phyloP scores from a whole-genome alignment of 2,888 invertebrate genomes.

The Acheta domesticus region DNA sequence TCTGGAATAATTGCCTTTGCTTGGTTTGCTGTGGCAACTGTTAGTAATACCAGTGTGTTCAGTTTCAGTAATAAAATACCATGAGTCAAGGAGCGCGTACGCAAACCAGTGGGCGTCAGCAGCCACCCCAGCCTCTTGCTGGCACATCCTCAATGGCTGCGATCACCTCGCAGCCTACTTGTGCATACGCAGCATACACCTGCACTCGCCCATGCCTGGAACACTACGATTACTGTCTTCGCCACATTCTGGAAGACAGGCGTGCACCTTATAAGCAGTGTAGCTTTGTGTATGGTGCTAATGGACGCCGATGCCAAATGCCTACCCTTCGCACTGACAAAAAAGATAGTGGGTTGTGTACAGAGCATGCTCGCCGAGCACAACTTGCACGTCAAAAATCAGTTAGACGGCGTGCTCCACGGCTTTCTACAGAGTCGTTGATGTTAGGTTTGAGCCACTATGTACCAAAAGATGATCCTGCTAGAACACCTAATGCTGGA shows the following conservation, averaged over 20 bases:
- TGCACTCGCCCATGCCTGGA: slow-evolving; percentile 66
- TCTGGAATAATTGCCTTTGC: too few species aligned
- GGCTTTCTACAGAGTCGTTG: slow-evolving; percentile 64
- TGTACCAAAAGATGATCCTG: slow-evolving; percentile 38
- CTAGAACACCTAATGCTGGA: neutral
- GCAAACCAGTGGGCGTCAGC: neutral
- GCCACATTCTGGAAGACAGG: slow-evolving; percentile 81
- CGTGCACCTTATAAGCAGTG: slow-evolving; percentile 83
- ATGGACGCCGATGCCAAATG: slow-evolving; percentile 70
- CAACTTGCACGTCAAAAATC: slow-evolving; percentile 61
- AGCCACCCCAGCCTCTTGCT: neutral
- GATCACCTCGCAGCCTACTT: neutral
- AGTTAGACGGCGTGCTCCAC: slow-evolving; percentile 58
- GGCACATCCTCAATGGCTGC: neutral
- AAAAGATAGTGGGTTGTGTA: slow-evolving; percentile 61
- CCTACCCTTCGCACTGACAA: slow-evolving; percentile 71
- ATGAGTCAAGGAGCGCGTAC: neutral
- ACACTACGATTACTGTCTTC: slow-evolving; percentile 71
- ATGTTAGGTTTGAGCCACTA: slow-evolving; percentile 65
- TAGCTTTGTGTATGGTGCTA: slow-evolving; percentile 61
- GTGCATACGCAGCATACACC: slow-evolving; percentile 51
- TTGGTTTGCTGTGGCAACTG: too few species aligned
- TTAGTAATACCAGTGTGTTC: too few species aligned
- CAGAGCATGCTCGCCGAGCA: slow-evolving; percentile 65
- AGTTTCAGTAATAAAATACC: neutral